Conservation (phyloP, 2,888 invertebrate species). For the Antitype chi region DNA sequence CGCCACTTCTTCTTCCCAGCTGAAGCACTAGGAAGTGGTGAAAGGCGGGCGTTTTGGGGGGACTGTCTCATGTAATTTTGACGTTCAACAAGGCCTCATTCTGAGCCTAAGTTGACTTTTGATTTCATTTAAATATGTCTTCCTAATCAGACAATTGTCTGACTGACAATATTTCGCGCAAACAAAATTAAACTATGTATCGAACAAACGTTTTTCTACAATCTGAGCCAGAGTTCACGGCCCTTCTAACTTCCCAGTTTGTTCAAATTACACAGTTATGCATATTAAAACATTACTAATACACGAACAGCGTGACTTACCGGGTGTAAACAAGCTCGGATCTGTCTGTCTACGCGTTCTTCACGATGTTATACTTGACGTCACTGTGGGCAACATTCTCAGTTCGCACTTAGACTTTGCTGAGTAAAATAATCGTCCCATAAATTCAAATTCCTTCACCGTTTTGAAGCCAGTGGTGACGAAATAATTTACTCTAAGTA, state of each 20-base stretch:
- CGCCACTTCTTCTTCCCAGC: no score
- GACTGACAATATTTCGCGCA: conserved; percentile 28
- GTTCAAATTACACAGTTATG: conserved; percentile 56
- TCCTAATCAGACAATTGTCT: conserved; percentile 8
- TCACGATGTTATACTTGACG: conserved; percentile 42
- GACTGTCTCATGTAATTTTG: no score
- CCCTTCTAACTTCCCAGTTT: conserved; percentile 56
- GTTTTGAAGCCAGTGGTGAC: no score
- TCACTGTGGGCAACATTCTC: conserved; percentile 45
- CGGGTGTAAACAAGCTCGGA: conserved; percentile 17
- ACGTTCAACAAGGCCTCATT: no score
- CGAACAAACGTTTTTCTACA: not conserved
- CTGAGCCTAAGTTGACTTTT: no score
- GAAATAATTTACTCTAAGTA: no score
- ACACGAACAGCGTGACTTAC: conserved; percentile 60
- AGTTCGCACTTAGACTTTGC: not conserved
- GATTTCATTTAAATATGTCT: not conserved
- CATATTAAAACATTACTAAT: conserved; percentile 42
- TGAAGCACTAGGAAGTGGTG: no score
- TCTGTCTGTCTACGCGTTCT: conserved; percentile 10
- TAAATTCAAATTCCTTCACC: no score
- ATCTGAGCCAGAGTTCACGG: conserved; percentile 55
- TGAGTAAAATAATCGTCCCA: not conserved
- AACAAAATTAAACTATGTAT: conserved; percentile 7
- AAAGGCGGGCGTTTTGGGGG: no score